A percentile compares a stretch with the other conserved stretches of the same genome.
Conservation (phyloP, 2,113 vertebrate species). For the Haplochromis burtoni region DNA sequence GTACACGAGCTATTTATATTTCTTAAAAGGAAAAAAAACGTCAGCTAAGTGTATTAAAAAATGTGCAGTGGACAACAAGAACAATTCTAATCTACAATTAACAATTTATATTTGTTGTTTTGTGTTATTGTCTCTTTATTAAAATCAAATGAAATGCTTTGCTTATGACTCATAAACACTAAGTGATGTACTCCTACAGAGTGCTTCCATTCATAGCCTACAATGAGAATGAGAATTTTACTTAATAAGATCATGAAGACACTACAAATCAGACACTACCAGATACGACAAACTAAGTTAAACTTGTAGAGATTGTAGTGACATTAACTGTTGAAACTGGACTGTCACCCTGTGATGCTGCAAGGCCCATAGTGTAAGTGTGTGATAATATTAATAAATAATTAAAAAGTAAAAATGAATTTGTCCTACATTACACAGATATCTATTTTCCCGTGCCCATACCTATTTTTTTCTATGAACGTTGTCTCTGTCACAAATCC, state of each 20-base stretch:
- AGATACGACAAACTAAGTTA: not conserved
- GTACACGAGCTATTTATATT: not conserved
- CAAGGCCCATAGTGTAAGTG: not conserved
- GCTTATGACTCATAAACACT: not conserved
- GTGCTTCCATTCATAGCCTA: not conserved
- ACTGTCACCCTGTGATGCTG: not conserved
- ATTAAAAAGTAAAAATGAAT: not conserved
- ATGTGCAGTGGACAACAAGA: not conserved
- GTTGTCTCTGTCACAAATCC: accelerated
- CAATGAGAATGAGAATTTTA: not conserved
- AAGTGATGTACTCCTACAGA: not conserved
- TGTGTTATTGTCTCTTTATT: not conserved
- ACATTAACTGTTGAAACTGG: not conserved
- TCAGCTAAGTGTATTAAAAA: not conserved
- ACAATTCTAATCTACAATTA: not conserved
- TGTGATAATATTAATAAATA: not conserved
- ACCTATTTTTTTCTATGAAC: not conserved
- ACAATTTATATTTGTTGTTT: not conserved
- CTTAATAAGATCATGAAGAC: not conserved
- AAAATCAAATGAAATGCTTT: not conserved
- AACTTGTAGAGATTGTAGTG: not conserved
- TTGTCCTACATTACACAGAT: not conserved
- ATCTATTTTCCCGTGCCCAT: accelerated
- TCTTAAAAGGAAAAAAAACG: not conserved
- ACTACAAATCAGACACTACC: accelerated